Base-by-base conservation (phyloP, 2,888 invertebrate genomes). In the Amphipoea oculea region DNA sequence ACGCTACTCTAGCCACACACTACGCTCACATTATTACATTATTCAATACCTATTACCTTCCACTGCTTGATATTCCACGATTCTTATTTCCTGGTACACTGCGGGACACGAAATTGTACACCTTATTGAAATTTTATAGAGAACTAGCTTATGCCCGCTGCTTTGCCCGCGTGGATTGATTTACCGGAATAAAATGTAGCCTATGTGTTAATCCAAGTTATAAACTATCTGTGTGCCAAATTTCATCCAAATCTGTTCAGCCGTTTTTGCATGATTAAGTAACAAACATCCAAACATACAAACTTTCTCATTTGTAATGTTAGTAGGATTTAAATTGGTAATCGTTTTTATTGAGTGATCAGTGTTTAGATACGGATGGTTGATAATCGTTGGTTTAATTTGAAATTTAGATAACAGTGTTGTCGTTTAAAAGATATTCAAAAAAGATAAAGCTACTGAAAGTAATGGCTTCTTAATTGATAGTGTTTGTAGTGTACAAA, bases 1-100 rank as follows among this genome's bases (percentile, higher is more conserved):
- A 78, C 69, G 65, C 68, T 76, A 73, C 81, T 40, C 73, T n/a
- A 70, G 42, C 80, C 87, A 72, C 85, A 85, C 85, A 85, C 74
- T 45, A 73, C 79, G 85, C 73, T 60, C 75, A 57, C 78, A 71
- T 88, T 87, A 91, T 62, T 82, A 75, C 78, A 84, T 92, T 88
- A 92, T 91, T 90, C 92, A 90, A 75, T 82, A 82, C 85, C 48
- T 85, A 84, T 84, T 84, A 78, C 83, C 78, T 85, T 78, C 72
- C 42, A 68, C 29, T 29, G 75, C 80, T 91, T 89, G 87, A 69
- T 92, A 92, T 89, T 88, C 92, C 92, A 91, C 91, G 91, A 90
- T 86, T 89, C 88, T 85, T 78, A 82, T 86, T 89, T 89, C 91
- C 90, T 83, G 81, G 81, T 86, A 86, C 79, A 84, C 82, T 83